Conservation (phyloP, 2,888 invertebrate genomes). For the Eupithecia vulgata region DNA sequence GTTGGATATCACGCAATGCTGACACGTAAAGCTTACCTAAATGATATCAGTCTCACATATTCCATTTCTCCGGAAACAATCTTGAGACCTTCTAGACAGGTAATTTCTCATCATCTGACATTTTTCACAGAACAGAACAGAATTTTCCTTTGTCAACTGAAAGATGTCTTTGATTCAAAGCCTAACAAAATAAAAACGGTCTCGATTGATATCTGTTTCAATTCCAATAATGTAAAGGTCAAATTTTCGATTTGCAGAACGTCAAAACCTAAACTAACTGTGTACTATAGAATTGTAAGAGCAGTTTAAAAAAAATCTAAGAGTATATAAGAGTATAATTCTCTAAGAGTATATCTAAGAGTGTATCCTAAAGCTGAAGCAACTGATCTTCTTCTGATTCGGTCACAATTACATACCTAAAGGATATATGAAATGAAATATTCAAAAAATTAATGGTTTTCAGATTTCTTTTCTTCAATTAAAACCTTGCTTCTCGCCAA, state of each 20-base stretch:
- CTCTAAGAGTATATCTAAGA: background rate
- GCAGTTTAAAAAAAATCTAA: background rate
- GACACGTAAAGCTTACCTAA: conserved; percentile 9
- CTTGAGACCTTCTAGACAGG: conserved; percentile 17
- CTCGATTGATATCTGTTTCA: conserved; percentile 17
- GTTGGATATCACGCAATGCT: background rate
- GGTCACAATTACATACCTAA: no score
- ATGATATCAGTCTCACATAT: conserved; percentile 12
- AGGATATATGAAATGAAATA: no score
- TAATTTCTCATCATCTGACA: conserved; percentile 18
- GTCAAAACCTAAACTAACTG: background rate
- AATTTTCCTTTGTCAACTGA: conserved; percentile 11
- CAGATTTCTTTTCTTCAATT: no score
- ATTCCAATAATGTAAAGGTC: conserved; percentile 8
- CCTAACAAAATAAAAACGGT: conserved; percentile 15
- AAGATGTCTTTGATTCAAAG: conserved; percentile 29
- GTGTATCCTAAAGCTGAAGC: background rate
- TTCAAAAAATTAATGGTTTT: no score
- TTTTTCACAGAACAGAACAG: conserved; percentile 5
- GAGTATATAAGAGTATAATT: background rate
- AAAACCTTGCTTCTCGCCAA: no score
- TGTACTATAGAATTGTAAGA: background rate
- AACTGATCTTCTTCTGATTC: no score
- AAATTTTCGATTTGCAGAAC: background rate
- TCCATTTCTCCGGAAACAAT: conserved; percentile 24